Conservation (phyloP, 2,113 vertebrate genomes). For the Gopherus evgoodei region DNA sequence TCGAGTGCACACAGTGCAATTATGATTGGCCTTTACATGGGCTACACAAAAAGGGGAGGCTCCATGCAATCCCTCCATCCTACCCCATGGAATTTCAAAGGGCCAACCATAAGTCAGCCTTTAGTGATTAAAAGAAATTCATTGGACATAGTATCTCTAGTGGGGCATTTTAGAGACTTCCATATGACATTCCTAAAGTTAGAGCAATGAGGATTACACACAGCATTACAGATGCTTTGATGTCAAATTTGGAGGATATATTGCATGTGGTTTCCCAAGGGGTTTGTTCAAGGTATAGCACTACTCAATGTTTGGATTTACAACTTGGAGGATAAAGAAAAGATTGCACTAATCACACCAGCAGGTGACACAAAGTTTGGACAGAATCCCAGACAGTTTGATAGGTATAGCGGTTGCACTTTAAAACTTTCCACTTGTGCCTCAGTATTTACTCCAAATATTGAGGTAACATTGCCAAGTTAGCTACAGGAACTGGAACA, state of each 20-base stretch:
- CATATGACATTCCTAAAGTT: neutral
- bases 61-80: neutral
- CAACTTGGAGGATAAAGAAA: neutral
- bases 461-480: neutral
- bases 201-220: conserved; percentile 24
- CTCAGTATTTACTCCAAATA: neutral
- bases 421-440: neutral
- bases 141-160: neutral
- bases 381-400: neutral
- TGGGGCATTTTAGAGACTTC: neutral
- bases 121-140: conserved; percentile 28
- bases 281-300: neutral
- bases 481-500: neutral
- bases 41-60: neutral
- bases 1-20: neutral
- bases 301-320: neutral
- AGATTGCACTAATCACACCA: neutral
- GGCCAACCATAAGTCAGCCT: conserved; percentile 8
- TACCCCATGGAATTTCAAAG: neutral
- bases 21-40: neutral
- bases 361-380: neutral
- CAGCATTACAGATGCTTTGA: neutral
- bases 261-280: neutral
- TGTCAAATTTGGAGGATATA: conserved; percentile 22
- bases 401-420: neutral